phyloP scores from a whole-genome alignment of 2,113 vertebrate species.

The Speoplatyrhinus poulsoni region DNA sequence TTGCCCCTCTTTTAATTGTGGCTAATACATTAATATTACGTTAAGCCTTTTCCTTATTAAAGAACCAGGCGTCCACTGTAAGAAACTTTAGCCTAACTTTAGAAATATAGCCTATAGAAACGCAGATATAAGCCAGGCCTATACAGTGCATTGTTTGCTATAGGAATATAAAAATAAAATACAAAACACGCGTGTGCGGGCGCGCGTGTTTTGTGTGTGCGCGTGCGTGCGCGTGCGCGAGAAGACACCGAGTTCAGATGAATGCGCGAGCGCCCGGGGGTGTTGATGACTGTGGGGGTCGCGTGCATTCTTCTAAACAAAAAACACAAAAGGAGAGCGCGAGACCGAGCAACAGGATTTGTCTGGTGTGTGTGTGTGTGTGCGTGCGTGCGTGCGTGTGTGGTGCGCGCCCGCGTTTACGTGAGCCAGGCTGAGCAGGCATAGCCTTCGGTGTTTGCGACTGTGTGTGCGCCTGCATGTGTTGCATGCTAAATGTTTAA shows the following conservation, averaged over 20 bases:
- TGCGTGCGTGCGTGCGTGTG: slow-evolving; percentile 13
- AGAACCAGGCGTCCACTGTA: no score
- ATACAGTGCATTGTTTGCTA: no score
- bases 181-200: not conserved
- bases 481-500: slow-evolving; percentile 31
- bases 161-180: no score
- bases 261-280: slow-evolving; percentile 61
- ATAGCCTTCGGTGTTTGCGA: not conserved
- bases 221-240: slow-evolving; percentile 37
- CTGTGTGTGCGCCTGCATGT: not conserved
- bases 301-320: slow-evolving; percentile 65
- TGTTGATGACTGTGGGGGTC: slow-evolving; percentile 60
- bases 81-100: no score
- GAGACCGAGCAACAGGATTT: slow-evolving; percentile 48
- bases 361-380: not conserved
- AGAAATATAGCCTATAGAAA: no score
- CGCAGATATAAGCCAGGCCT: no score
- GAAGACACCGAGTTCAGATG: slow-evolving; percentile 62
- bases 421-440: not conserved
- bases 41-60: no score
- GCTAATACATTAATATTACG: no score
- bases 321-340: slow-evolving; percentile 53
- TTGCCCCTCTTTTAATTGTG: no score
- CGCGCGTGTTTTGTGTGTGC: not conserved
- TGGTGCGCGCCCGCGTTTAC: slow-evolving; percentile 4